Base-by-base conservation (phyloP, 2,797 vertebrate species). In the Hydrolagus colliei region DNA sequence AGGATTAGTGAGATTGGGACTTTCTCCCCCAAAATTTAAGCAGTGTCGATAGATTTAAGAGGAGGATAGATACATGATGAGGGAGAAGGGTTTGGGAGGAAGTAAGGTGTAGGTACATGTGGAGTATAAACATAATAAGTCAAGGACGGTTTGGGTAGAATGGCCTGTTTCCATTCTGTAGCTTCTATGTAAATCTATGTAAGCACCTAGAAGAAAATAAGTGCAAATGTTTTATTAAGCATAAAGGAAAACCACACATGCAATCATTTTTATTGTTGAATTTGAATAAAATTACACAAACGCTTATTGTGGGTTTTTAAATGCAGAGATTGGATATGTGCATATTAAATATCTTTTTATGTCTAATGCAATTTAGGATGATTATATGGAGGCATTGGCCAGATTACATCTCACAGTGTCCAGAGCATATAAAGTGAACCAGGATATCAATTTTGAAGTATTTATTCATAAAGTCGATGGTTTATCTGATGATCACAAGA, bases 391-490 rank as follows among this genome's bases (percentile, higher is more conserved):
- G 89, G 97, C 97, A 0, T 90, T 98, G 89, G 95, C 94, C 88
- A 93, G 97, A 86, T 93, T 98, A 71, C 96, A 98, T 89, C 96
- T 97, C 86, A 98, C 97, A 0, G 96, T 97, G 86, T 97, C 96
- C 88, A 92, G 97, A 87, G 96, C 96, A 88, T 96, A 98, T 91
- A 96, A 97, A 90, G 96, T 97, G 86, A 97, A 97, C 89, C 96
- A 95, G 0, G 96, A 96, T 88, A 98, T 98, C 91, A 97, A 97
- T 93, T 98, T 98, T 2, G 96, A 98, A 92, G 96, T 98, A 86
- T 98, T 98, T 89, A 98, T 98, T 88, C 97, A 98, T 90, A 98
- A 98, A 93, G 96, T 98, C 86, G 97, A 98, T 80, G 96, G 97
- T 14, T 93, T 98, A 86, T 97, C 96, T 27, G 96, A 98, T 86